Evolutionary conservation across 2,113 vertebrate species (phyloP).

Genomic region (Ophthalmolycus amberensis): DNA sequence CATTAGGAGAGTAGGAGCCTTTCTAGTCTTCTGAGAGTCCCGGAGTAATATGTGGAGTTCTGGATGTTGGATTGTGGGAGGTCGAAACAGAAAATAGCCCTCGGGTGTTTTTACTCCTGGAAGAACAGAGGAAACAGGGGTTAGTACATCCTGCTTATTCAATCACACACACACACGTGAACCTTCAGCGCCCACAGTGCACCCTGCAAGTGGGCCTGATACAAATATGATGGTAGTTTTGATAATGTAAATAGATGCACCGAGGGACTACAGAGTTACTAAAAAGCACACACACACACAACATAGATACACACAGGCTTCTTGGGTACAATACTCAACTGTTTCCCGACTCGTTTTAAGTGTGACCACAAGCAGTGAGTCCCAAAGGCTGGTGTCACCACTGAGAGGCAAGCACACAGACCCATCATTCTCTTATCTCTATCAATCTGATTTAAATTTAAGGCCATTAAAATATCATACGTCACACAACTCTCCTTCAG

Average conservation of each 20-base stretch:
- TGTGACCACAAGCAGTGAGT: background rate
- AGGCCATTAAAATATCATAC: background rate
- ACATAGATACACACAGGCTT: conserved; percentile 49
- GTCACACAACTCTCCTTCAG: background rate
- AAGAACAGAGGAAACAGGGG: conserved; percentile 66
- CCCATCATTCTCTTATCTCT: background rate
- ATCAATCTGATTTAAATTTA: background rate
- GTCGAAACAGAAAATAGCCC: conserved; percentile 80
- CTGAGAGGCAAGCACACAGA: background rate
- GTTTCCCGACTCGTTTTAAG: background rate
- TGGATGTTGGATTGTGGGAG: conserved; percentile 79
- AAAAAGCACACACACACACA: background rate
- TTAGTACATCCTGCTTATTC: conserved; percentile 47
- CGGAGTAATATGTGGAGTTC: conserved; percentile 49
- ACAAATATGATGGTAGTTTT: conserved; percentile 4
- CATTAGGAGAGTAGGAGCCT: conserved; percentile 74
- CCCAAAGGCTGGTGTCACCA: background rate
- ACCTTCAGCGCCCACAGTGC: background rate
- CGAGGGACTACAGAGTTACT: background rate
- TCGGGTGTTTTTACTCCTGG: conserved; percentile 87
- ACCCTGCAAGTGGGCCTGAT: background rate
- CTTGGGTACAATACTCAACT: background rate
- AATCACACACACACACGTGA: background rate
- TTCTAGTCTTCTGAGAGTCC: conserved; percentile 68
- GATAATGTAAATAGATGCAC: conserved; percentile 2